phyloP scores from a whole-genome alignment of 2,113 vertebrate species.

The Microcebus griseorufus region DNA sequence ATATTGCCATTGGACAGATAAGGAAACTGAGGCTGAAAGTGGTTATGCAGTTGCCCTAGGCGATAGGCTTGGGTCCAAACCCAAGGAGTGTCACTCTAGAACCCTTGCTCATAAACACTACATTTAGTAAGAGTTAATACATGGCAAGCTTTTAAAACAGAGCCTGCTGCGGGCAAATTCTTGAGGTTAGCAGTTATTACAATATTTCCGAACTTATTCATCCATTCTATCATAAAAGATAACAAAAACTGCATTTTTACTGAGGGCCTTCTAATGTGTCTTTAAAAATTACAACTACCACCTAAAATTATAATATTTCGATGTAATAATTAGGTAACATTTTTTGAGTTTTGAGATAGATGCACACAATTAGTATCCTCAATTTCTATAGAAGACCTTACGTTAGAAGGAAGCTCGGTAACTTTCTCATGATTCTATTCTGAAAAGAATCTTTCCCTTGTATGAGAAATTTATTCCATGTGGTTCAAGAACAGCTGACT shows the following conservation, averaged over 20 bases:
- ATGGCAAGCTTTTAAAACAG: not conserved
- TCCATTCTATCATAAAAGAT: not conserved
- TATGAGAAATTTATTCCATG: not conserved
- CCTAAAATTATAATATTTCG: not conserved
- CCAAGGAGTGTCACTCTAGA: not conserved
- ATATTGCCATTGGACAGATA: not conserved
- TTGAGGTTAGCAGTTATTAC: not conserved
- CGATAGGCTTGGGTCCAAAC: not conserved
- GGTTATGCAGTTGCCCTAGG: not conserved
- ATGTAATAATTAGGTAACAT: not conserved
- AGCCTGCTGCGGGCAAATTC: not conserved
- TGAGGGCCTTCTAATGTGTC: not conserved
- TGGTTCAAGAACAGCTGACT: not conserved
- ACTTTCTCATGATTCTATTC: not conserved
- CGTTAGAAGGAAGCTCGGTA: not conserved
- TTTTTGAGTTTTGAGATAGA: not conserved
- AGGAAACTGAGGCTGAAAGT: not conserved
- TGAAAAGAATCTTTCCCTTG: not conserved
- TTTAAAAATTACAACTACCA: not conserved
- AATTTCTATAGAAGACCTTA: not conserved
- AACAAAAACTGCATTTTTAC: not conserved
- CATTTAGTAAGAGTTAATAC: not conserved
- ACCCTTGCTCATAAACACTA: not conserved
- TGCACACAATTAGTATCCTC: not conserved
- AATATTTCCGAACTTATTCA: not conserved